phyloP scores from a whole-genome alignment of 1,140 invertebrate genomes.

The Pentalonia nigronervosa region DNA sequence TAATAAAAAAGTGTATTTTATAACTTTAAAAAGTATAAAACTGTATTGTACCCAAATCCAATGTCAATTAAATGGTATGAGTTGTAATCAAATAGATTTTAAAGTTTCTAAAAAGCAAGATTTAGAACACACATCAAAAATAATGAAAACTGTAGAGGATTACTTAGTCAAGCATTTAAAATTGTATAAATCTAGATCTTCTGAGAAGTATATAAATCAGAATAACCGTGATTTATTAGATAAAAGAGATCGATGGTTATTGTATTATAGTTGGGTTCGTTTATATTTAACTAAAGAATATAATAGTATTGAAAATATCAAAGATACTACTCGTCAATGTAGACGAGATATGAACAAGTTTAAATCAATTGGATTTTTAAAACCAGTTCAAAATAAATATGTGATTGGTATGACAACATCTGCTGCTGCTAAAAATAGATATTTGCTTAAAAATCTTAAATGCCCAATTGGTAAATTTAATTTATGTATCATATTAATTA shows the following conservation, averaged over 20 bases:
- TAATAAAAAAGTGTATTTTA: background rate
- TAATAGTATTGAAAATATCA: background rate
- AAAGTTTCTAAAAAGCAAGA: background rate
- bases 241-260: slow-evolving; percentile 7
- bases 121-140: background rate
- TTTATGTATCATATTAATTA: background rate
- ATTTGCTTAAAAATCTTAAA: slow-evolving; percentile 46
- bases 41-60: background rate
- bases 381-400: slow-evolving; percentile 55
- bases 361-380: slow-evolving; percentile 48
- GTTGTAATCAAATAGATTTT: background rate
- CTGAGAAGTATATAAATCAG: background rate
- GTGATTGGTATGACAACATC: slow-evolving; percentile 59
- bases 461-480: slow-evolving; percentile 52
- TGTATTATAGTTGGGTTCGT: slow-evolving; percentile 54
- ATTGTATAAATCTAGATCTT: background rate
- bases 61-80: background rate
- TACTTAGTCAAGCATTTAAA: slow-evolving; percentile 34
- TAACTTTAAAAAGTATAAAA: slow-evolving; percentile 32
- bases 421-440: slow-evolving; percentile 53
- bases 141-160: slow-evolving; percentile 13
- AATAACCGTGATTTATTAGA: slow-evolving; percentile 24
- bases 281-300: background rate
- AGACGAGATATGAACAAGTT: slow-evolving; percentile 44
- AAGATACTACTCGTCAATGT: background rate